Evolutionary conservation across 2,888 invertebrate genomes (phyloP), one percentile per base, ranked within the genome.

Genomic region (Antitype chi): DNA sequence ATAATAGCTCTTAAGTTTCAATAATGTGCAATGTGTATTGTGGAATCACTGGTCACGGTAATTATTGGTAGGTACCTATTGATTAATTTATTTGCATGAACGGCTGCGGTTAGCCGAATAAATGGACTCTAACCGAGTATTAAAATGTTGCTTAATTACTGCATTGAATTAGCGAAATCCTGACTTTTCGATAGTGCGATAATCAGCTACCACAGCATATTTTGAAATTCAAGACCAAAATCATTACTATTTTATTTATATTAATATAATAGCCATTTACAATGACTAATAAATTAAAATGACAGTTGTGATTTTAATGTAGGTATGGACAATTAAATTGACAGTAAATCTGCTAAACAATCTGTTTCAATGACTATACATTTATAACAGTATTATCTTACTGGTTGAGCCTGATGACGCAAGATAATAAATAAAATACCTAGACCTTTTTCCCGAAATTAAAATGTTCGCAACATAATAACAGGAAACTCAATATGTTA

Each of bases 61-160:
- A 80, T 78, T 76, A 76, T 59, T 64, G 52, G 38, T 32, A 38
- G 17, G 64, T 55, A 64, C 2, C 23, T 47, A 76, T 76, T 80
- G 75, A 80, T 76, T 66, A 52, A 80, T 80, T 74, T 68, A 76
- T 76, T 60, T 55, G 49, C 49, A 67, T 67, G 47, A 55, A 49
- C 60, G 38, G 64, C 64, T 38, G 28, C 15, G n/a, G 49, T 70
- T 66, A 43, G 28, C 38, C 17, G 28, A 75, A 67, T 68, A 74
- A 75, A 80, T 70, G 66, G 15, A 70, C 66, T 75, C 15, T 60
- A n/a, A 53, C 59, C 59, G 55, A 7, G 15, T 49, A 66, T 60
- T 70, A 43, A 69, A 80, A 75, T 64, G 11, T n/a, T 52, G 74
- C 1, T 63, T 32, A 64, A 78, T 68, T 68, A 62, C 23, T 32